Percentiles rank a stretch among this genome's conserved stretches.
These are phyloP conservation scores for Drosophila paucipuncta DNA, from an alignment of 2,888 invertebrate species.

Conservation along the genomic window DNA sequence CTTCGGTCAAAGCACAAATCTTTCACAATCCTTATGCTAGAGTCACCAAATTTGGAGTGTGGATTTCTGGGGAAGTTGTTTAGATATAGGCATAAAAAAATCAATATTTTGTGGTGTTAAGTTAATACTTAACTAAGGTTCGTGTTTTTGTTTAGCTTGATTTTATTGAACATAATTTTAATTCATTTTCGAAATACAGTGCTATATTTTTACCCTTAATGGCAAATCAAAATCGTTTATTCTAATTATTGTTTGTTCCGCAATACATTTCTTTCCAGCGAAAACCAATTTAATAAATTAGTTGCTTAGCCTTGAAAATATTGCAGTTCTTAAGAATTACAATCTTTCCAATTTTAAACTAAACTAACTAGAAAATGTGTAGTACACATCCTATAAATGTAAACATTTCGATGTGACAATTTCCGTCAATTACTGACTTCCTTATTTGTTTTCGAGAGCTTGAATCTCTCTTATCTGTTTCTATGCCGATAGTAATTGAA, in stretches of 20 bases:
- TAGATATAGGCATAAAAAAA: not conserved
- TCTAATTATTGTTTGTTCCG: not conserved
- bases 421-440: conserved; percentile 1
- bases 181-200: not conserved
- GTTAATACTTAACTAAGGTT: no score
- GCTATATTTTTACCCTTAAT: not conserved
- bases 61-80: not conserved
- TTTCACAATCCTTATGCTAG: not conserved
- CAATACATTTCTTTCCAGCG: not conserved
- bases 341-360: not conserved
- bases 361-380: not conserved
- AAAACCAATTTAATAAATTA: not conserved
- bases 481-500: not conserved
- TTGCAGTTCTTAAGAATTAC: not conserved
- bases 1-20: not conserved
- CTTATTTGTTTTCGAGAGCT: not conserved
- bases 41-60: not conserved
- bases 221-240: not conserved
- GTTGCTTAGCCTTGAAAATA: not conserved
- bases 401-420: not conserved
- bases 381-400: conserved; percentile 1
- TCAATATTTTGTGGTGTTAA: accelerated
- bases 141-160: not conserved
- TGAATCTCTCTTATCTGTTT: conserved; percentile 14
- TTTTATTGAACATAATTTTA: not conserved